Conservation (phyloP, 2,888 invertebrate genomes). For the Noctua pronuba region DNA sequence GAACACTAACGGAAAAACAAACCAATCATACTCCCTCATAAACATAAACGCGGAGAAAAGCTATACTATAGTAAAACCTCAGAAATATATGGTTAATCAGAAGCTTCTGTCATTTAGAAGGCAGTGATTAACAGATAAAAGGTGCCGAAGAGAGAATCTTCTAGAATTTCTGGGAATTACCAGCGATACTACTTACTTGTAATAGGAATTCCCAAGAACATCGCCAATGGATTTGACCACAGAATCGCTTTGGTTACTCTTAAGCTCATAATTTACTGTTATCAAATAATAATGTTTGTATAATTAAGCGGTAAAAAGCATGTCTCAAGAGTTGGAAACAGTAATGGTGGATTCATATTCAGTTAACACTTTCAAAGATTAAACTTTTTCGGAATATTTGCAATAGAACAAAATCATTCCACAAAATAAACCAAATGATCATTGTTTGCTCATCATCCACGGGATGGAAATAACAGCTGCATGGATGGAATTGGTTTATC, state of each 20-base stretch:
- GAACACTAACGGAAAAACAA: neutral
- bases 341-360: neutral
- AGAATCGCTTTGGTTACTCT: neutral
- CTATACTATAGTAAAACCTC: neutral
- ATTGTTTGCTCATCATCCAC: neutral
- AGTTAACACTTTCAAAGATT: neutral
- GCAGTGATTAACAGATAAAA: neutral
- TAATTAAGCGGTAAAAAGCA: neutral
- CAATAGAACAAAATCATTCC: neutral
- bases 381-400: neutral
- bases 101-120: neutral
- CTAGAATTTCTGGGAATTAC: conserved; percentile 3
- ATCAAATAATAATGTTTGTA: neutral
- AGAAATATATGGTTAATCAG: neutral
- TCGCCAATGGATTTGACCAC: neutral
- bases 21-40: neutral
- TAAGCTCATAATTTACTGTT: neutral
- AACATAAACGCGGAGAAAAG: neutral
- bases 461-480: neutral
- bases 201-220: neutral
- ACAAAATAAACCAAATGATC: neutral
- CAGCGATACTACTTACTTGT: too few species aligned
- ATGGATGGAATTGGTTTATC: neutral
- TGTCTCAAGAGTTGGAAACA: neutral
- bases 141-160: neutral